These are phyloP conservation scores for Lissonota sp. DNA, from an alignment of 2,888 invertebrate genomes.

Conservation along the genomic window DNA sequence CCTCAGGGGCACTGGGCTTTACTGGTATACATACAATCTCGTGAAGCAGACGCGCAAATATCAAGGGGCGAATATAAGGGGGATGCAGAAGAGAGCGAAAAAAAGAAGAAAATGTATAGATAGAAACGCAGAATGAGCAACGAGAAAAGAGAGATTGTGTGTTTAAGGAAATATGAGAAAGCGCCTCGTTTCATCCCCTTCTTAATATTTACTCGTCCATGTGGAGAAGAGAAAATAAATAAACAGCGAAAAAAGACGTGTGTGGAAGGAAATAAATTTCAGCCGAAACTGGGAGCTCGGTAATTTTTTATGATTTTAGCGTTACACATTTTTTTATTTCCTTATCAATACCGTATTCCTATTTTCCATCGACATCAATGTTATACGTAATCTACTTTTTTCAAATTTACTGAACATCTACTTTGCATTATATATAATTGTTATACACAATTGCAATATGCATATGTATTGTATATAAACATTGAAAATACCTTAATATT, in stretches of 20 bases:
- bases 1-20: conserved; percentile 32
- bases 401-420: neutral
- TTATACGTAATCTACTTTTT: neutral
- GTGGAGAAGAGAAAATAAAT: neutral
- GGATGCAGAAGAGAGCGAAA: too few species aligned
- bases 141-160: conserved; percentile 28
- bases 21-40: neutral
- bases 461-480: neutral
- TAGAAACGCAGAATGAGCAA: conserved; percentile 2
- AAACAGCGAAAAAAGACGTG: neutral
- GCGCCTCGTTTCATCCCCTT: neutral
- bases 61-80: too few species aligned
- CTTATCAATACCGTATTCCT: conserved; percentile 2
- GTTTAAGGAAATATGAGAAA: conserved; percentile 39
- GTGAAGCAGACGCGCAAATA: conserved; percentile 7
- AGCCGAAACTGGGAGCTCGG: neutral
- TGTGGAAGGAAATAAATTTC: neutral
- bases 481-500: neutral
- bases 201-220: conserved; percentile 8
- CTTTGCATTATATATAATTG: neutral
- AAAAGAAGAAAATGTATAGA: neutral
- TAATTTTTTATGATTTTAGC: conserved; percentile 10
- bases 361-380: too few species aligned
- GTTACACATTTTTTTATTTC: conserved; percentile 3
- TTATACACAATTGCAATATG: neutral